Evolutionary conservation across 2,888 invertebrate species (phyloP), one percentile per base, ranked within the genome.

Genomic region (Leistus spinibarbis): DNA sequence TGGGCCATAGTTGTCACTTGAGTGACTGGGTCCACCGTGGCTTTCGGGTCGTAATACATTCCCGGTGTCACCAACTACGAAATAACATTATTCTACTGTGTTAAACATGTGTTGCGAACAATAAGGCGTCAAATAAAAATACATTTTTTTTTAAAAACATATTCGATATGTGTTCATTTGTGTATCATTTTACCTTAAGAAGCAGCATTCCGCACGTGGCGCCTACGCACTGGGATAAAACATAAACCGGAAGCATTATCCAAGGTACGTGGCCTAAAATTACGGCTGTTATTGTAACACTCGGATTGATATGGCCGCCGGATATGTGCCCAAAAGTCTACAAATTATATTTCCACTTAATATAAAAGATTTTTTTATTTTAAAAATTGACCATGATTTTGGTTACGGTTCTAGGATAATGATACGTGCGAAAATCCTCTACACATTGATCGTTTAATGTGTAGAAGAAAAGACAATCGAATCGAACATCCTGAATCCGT

Each of bases 301-400:
- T 89, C 0, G 95, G 95, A 84, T 95, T 95, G 81, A 95, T 86
- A 81, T 93, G 93, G 0, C 93, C 92, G 22, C 92, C 93, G 27
- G 94, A 94, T 64, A 95, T 88, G 81, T 94, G 94, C 1, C 93
- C 94, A 78, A 93, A 91, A 74, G 89, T 90, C 89, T 91, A 60
- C n/a, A 60, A 40, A 27, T n/a, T n/a, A n/a, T n/a, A n/a, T n/a
- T n/a, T n/a, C n/a, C n/a, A n/a, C n/a, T n/a, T n/a, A n/a, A n/a
- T n/a, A n/a, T n/a, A n/a, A n/a, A n/a, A n/a, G n/a, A n/a, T n/a
- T n/a, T n/a, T n/a, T n/a, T n/a, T n/a, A n/a, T n/a, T n/a, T n/a
- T n/a, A n/a, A n/a, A n/a, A n/a, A n/a, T n/a, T n/a, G n/a, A n/a
- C n/a, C n/a, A n/a, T n/a, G n/a, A n/a, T n/a, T n/a, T n/a, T n/a